Evolutionary conservation across 2,888 invertebrate genomes (phyloP).

Genomic region (Apodemia mormo): DNA sequence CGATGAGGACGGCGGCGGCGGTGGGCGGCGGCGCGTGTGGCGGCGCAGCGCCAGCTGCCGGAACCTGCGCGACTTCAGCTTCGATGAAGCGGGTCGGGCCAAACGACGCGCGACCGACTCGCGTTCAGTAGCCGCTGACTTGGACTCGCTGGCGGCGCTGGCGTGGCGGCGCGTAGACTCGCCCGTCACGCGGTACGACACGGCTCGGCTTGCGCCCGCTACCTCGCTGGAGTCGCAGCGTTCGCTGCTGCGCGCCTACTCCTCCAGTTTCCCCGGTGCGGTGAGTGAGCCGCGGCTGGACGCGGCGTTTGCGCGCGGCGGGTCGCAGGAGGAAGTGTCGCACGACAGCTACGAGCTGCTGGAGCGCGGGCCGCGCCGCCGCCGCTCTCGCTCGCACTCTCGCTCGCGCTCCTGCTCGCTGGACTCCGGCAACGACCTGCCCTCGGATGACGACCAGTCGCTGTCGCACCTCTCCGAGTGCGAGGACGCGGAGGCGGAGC

Average conservation of each 20-base stretch:
- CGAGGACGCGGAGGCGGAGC: conserved; percentile 78
- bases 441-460: conserved; percentile 87
- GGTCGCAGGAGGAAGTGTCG: conserved; percentile 1
- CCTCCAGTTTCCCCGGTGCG: neutral
- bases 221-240: conserved; percentile 5
- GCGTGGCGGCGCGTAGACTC: conserved; percentile 83
- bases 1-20: conserved; percentile 35
- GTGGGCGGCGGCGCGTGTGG: conserved; percentile 81
- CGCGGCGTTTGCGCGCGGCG: conserved; percentile 5
- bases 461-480: conserved; percentile 78
- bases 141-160: conserved; percentile 64
- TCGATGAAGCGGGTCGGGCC: conserved; percentile 86
- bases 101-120: conserved; percentile 75
- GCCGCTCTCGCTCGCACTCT: conserved; percentile 52
- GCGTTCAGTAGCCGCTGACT: conserved; percentile 58
- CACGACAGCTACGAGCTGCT: conserved; percentile 27
- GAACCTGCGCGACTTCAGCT: conserved; percentile 89
- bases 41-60: conserved; percentile 91
- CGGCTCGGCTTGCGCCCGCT: conserved; percentile 46
- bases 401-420: conserved; percentile 86
- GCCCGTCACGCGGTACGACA: conserved; percentile 87
- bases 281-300: conserved; percentile 8
- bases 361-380: conserved; percentile 41
- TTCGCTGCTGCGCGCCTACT: conserved; percentile 1
- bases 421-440: conserved; percentile 89